Evolutionary conservation across 2,888 invertebrate genomes (phyloP).

Genomic region (Andrena trimmerana): DNA sequence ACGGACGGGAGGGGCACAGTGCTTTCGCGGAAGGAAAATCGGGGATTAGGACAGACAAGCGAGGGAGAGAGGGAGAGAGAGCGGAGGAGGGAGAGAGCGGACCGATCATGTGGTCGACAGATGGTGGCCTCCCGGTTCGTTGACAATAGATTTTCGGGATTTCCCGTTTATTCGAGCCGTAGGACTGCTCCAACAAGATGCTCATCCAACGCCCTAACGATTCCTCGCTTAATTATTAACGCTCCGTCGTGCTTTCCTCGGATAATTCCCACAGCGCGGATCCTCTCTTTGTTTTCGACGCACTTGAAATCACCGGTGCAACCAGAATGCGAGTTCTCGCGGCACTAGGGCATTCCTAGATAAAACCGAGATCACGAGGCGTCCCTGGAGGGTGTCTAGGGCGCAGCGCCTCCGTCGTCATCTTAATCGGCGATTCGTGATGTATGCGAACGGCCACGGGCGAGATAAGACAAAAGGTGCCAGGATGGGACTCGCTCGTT

Average conservation of each 20-base stretch:
- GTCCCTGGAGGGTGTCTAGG: not conserved
- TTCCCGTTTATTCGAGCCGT: slow-evolving; percentile 55
- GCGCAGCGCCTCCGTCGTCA: not conserved
- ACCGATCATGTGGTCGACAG: slow-evolving; percentile 79
- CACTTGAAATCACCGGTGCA: not conserved
- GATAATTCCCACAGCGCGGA: not conserved
- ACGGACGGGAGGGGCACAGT: not conserved
- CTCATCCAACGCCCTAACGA: slow-evolving; percentile 31
- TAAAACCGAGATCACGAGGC: slow-evolving; percentile 9
- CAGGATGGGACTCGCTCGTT: slow-evolving; percentile 1
- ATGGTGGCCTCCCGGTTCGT: slow-evolving; percentile 72
- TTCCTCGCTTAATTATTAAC: slow-evolving; percentile 28
- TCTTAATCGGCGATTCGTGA: slow-evolving; percentile 51
- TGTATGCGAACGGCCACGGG: slow-evolving; percentile 32
- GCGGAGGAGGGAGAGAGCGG: slow-evolving; percentile 28
- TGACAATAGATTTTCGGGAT: slow-evolving; percentile 70
- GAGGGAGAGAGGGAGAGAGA: slow-evolving; percentile 17
- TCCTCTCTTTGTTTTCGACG: not conserved
- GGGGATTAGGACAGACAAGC: slow-evolving; percentile 48
- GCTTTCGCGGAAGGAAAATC: slow-evolving; percentile 68
- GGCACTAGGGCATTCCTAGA: slow-evolving; percentile 3
- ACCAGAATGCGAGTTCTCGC: not conserved
- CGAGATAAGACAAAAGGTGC: slow-evolving; percentile 52
- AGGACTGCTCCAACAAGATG: slow-evolving; percentile 46
- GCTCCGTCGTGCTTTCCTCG: too few relatives aligned